Evolutionary conservation across 2,797 vertebrate genomes (phyloP), one percentile per base, ranked within the genome.

Genomic region (Ispidina picta): DNA sequence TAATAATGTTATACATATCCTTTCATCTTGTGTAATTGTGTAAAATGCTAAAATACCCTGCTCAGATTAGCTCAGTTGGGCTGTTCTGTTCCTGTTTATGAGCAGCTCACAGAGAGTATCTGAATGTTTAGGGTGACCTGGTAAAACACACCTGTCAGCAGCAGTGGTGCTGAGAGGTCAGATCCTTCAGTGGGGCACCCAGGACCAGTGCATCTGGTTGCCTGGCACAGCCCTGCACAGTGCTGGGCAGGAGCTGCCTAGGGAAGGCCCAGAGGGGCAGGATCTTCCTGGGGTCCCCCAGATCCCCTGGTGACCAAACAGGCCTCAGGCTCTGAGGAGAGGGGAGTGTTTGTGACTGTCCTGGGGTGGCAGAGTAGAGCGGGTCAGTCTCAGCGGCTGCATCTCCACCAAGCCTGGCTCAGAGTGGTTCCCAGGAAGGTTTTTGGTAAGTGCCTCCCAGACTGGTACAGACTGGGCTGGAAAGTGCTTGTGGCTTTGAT

Each of bases 81-180:
- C 56, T 52, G 39, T 54, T 12, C 0, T 12, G 11, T 48, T 64
- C 31, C 49, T 5, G 15, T 49, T 33, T 23, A 17, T 7, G 28
- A 72, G 77, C 59, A 39, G 43, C 35, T 49, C 12, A 1, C 14
- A 21, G 19, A 6, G 17, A 56, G 22, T 8, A 29, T 31, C 26
- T 33, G 25, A 10, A 46, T 26, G 37, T 22, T 5, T n/a, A 28
- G 48, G 48, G 23, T 9, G 51, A 19, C 31, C 58, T 48, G 52
- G 33, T 59, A 14, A 39, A 31, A 35, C 64, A 35, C 5, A 14
- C 22, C 1, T 3, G 2, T 41, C 1, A 0, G 28, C 44, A 29
- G 21, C 39, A 52, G 31, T 1, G 11, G 26, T 31, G 21, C 23
- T 25, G 49, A 31, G 43, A 62, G 25, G 14, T 7, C 11, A 23